Evolutionary conservation across 1,140 invertebrate genomes (phyloP), one percentile per base, ranked within the genome.

Genomic region (Drosophila arawakana): DNA sequence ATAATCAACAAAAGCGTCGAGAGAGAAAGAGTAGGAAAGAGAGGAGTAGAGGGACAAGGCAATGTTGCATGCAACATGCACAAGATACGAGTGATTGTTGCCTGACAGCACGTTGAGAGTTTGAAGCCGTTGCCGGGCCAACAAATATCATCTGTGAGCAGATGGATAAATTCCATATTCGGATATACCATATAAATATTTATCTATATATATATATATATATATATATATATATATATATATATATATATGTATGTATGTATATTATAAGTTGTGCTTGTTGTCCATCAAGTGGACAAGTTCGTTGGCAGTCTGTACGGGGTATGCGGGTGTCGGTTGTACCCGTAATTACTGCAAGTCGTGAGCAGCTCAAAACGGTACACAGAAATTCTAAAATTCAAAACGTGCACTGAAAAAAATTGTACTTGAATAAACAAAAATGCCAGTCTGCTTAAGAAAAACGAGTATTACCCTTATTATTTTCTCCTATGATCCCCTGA

Each of bases 51-150:
- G 60, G n/a, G 8, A 30, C 5, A 18, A 30, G 68, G 43, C 54
- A 73, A 57, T 70, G 75, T 77, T 77, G 75, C 75, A 77, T 77
- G 75, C 75, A 77, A 77, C 75, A 73, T 74, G 71, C 71, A 68
- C 63, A 77, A 61, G 73, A 73, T 61, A 63, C 71, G 71, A 77
- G 71, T 77, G 75, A 77, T 74, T 77, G 75, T 65, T 77, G 71
- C 63, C 63, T 74, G 75, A 73, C 75, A 77, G 75, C 70, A 52
- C 44, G 62, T 63, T 68, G 71, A 68, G 71, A 59, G 70, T 35
- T 18, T 15, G 50, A 13, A n/a, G 34, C 50, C 35, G 34, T 54
- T 54, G 30, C 15, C 50, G 35, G n/a, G 47, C 15, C 47, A 52
- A 52, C 35, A 25, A 63, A 63, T 54, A 62, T 52, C 49, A 63